These are phyloP conservation scores for Coptodon bakossiorum DNA, from an alignment of 2,113 vertebrate species.

Conservation along the genomic window DNA sequence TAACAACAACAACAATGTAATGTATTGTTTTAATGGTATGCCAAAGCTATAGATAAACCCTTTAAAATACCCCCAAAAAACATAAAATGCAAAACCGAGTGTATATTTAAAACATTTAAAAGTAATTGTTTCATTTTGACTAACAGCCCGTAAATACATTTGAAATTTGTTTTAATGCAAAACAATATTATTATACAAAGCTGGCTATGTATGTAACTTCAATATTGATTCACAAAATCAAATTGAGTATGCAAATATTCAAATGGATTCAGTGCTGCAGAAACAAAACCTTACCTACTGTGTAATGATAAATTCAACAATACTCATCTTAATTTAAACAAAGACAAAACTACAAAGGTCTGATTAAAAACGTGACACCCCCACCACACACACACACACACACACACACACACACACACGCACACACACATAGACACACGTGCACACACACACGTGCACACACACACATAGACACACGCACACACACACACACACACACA, in stretches of 20 bases:
- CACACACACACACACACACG: no score
- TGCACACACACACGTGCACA: no score
- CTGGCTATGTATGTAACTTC: accelerated
- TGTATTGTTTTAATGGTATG: neutral
- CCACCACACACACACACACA: no score
- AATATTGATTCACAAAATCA: neutral
- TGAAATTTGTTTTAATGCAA: neutral
- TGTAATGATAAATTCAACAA: neutral
- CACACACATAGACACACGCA: no score
- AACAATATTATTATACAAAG: neutral
- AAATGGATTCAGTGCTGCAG: neutral
- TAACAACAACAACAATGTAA: neutral
- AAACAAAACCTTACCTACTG: neutral
- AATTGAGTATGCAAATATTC: accelerated
- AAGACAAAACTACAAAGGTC: neutral
- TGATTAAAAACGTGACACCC: neutral
- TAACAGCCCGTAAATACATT: neutral
- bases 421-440: no score
- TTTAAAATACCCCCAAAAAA: accelerated
- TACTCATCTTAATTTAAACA: neutral
- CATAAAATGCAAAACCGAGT: neutral
- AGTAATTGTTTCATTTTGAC: accelerated
- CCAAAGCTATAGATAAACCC: accelerated
- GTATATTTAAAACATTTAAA: neutral
- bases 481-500: no score